Evolutionary conservation across 2,797 vertebrate genomes (phyloP), one percentile per base, ranked within the genome.

Genomic region (Gallinago stenura): DNA sequence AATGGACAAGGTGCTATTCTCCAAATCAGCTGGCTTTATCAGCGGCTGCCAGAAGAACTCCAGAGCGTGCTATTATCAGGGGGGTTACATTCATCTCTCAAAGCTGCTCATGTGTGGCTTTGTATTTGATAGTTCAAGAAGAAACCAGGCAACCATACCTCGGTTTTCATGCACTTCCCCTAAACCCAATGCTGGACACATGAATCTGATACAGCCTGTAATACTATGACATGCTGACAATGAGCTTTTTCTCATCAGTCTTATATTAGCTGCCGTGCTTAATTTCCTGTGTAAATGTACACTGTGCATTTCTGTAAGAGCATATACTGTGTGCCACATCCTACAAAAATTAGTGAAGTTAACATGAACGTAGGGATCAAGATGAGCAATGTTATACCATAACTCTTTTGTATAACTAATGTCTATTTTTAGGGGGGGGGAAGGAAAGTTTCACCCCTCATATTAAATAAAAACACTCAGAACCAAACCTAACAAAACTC

Each of bases 31-130:
- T 89, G 87, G 46, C 43, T 90, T 82, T 75, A 87, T 54, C 95
- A 86, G 45, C n/a, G 66, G 79, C 60, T 96, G 94, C 88, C 96
- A 95, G 83, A 87, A 83, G 75, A 92, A 75, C 51, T 85, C 82
- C 62, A 50, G 56, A 92, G 64, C 83, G 89, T 85, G 92, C 77
- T 94, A 94, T 79, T 91, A 85, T 80, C 93, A 85, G 37, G 90
- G 77, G 94, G 43, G 73, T 82, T 94, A 73, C 22, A 73, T 80
- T 80, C 87, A 57, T 66, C 83, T 95, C 87, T 96, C 60, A 87
- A 28, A 94, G 90, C 37, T 94, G 87, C 60, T 96, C 95, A 96
- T 83, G 93, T 94, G 89, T 95, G 71, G 64, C 89, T 89, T 83
- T 70, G 68, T 68, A 50, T 75, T 85, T 96, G 78, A 95, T 95